Base-by-base conservation (phyloP, 2,888 invertebrate genomes). In the Scaptomyza flava region DNA sequence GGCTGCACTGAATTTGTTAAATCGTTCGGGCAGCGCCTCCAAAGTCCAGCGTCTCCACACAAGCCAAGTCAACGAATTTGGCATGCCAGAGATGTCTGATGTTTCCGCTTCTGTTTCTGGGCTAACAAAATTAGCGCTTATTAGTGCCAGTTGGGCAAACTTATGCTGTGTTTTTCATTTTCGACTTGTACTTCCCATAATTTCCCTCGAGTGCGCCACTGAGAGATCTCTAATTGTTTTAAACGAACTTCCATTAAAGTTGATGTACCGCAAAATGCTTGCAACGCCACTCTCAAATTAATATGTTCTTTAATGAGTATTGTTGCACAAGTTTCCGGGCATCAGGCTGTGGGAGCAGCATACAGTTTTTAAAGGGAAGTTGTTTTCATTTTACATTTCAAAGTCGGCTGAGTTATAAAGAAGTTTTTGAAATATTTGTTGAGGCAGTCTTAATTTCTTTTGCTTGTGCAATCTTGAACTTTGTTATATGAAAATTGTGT, bases 101-200 rank as follows among this genome's bases (percentile, higher is more conserved):
- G 52, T 72, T 54, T 12, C 51, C 46, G 41, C 45, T 65, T 20
- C 59, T 51, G 62, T 66, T 66, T 65, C 65, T 67, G 64, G 69
- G 70, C 84, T 83, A 84, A 84, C 86, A 77, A 83, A 84, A 84
- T 84, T 84, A 84, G 81, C 79, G 84, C 86, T 81, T 83, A 81
- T 84, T 84, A 84, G 86, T 81, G 85, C 79, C 81, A 81, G 81
- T 81, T 81, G 81, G 83, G 59, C 79, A 80, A 84, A 82, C 80
- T 82, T 81, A 27, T 53, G 60, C 73, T 63, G 57, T 69, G 60
- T 71, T 76, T 76, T 71, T 66, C 62, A 52, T 71, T 68, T 58
- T 70, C 59, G 62, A 65, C 75, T 72, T 68, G 54, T 56, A 67
- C 63, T 60, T 64, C 54, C 59, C 70, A 83, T 79, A 83, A 79